phyloP scores from a whole-genome alignment of 2,888 invertebrate genomes.

The Adela reaumurella region DNA sequence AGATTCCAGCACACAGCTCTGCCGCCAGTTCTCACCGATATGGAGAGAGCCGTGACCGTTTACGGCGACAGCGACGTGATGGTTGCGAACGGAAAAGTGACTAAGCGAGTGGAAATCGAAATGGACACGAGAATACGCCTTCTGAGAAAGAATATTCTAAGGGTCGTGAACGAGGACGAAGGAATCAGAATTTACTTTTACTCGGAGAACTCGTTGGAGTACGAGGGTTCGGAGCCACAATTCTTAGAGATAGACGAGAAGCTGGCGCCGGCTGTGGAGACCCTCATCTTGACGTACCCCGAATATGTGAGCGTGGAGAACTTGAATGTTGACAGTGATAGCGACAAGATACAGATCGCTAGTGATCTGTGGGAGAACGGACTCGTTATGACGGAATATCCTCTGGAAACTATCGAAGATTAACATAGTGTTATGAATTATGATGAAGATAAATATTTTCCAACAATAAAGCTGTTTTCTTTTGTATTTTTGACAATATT shows the following conservation, averaged over 20 bases:
- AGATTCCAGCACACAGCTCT: constrained; percentile 82
- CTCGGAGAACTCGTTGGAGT: constrained; percentile 80
- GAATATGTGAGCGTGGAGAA: constrained; percentile 68
- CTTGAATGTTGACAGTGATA: constrained; percentile 62
- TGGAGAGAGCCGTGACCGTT: constrained; percentile 67
- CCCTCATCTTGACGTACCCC: constrained; percentile 73
- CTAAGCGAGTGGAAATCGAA: constrained; percentile 62
- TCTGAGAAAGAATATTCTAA: constrained; percentile 51
- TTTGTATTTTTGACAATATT: neutral
- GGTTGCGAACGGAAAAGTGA: constrained; percentile 57
- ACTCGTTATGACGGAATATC: constrained; percentile 68
- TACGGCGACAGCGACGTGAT: constrained; percentile 70
- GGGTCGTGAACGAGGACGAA: constrained; percentile 62
- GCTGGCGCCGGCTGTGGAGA: constrained; percentile 66
- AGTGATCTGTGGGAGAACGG: constrained; percentile 81
- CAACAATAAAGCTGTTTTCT: neutral
- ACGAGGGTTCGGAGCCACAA: constrained; percentile 76
- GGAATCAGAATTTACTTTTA: constrained; percentile 71
- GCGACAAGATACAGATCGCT: constrained; percentile 62
- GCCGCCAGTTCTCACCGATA: constrained; percentile 71
- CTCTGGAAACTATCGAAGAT: constrained; percentile 46
- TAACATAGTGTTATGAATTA: neutral
- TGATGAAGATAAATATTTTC: neutral
- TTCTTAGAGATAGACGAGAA: constrained; percentile 70
- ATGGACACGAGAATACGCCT: constrained; percentile 62